Conservation (phyloP, 1,140 invertebrate species). For the Watersipora subatra region DNA sequence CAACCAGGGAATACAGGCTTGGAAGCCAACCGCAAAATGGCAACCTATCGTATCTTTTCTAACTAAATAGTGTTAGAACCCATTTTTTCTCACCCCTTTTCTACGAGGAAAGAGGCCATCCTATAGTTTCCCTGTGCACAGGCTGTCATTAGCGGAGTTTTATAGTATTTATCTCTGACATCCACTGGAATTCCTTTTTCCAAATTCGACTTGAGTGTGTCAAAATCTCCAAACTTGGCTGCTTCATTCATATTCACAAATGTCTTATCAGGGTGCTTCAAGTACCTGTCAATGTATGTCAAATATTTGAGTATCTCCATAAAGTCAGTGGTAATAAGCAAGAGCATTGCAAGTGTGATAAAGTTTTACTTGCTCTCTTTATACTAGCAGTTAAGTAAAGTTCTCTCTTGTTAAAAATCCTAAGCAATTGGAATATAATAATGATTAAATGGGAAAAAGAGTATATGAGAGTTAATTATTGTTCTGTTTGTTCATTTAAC, state of each 20-base stretch:
- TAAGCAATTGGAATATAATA: no score
- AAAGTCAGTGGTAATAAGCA: no score
- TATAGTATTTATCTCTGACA: conserved; percentile 38
- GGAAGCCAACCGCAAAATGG: not conserved
- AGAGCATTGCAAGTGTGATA: no score
- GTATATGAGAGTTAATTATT: no score
- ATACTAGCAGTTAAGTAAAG: no score
- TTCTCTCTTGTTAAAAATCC: no score
- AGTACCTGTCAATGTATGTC: conserved; percentile 16
- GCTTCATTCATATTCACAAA: conserved; percentile 38
- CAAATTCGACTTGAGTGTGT: conserved; percentile 32
- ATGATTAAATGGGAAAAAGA: no score
- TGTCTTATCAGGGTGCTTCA: conserved; percentile 33
- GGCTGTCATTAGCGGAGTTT: conserved; percentile 40
- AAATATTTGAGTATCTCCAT: no score
- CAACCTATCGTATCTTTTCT: not conserved
- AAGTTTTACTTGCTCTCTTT: no score
- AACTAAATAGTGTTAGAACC: not conserved
- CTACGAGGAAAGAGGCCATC: conserved; percentile 34
- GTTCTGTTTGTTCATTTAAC: no score
- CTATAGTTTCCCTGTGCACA: conserved; percentile 28
- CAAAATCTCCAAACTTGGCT: conserved; percentile 29
- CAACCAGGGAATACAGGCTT: no score
- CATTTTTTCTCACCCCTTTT: conserved; percentile 27
- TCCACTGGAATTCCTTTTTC: conserved; percentile 31